phyloP scores from a whole-genome alignment of 1,140 invertebrate genomes.

The Zaprionus ornatus region DNA sequence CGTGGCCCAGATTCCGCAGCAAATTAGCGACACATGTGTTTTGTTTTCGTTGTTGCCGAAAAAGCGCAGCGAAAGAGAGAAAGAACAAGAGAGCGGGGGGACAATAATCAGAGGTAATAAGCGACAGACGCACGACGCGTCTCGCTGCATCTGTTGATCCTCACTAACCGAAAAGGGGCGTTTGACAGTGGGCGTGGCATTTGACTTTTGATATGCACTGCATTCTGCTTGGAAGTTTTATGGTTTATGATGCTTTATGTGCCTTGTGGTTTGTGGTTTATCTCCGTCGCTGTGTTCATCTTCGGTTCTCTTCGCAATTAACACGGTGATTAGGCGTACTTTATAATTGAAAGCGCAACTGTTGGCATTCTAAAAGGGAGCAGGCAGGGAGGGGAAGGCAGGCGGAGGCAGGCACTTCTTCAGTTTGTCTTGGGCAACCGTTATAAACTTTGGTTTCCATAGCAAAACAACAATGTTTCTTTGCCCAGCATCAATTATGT shows the following conservation, averaged over 20 bases:
- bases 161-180: neutral
- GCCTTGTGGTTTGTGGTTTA: neutral
- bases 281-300: neutral
- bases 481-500: neutral
- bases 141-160: constrained; percentile 73
- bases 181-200: constrained; percentile 59
- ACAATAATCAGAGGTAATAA: neutral
- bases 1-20: constrained; percentile 49
- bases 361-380: constrained; percentile 39
- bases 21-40: constrained; percentile 72
- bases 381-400: neutral
- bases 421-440: neutral
- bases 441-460: neutral
- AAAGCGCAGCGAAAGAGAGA: neutral
- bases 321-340: constrained; percentile 61
- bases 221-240: constrained; percentile 32
- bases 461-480: neutral
- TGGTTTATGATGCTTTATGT: constrained; percentile 51
- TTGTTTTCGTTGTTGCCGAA: constrained; percentile 24
- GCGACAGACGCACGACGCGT: constrained; percentile 11
- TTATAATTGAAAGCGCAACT: constrained; percentile 67
- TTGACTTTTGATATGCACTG: constrained; percentile 45
- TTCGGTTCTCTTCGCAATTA: constrained; percentile 55
- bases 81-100: too few relatives aligned
- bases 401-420: too few relatives aligned